These are phyloP conservation scores for Zelostemma sp. DNA, from an alignment of 1,140 invertebrate species.

Conservation along the genomic window DNA sequence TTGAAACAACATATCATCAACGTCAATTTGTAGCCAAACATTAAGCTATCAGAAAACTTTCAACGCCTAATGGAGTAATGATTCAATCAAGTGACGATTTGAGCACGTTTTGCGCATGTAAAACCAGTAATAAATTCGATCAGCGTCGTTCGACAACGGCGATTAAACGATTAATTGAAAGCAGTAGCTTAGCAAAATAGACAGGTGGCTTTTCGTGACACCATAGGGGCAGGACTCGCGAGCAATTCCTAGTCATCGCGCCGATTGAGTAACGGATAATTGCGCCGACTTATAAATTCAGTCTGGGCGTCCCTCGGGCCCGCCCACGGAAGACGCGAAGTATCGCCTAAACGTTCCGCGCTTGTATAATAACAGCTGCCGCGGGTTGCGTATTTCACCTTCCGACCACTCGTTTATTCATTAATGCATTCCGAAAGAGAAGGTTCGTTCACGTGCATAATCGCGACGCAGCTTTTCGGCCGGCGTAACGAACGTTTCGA, in stretches of 20 bases:
- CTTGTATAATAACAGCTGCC: constrained; percentile 33
- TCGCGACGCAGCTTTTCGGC: no score
- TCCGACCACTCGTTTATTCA: constrained; percentile 44
- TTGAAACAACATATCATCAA: not conserved
- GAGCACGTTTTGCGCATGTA: constrained; percentile 23
- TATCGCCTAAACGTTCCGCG: constrained; percentile 51
- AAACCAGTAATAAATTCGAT: constrained; percentile 36
- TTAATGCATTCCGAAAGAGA: constrained; percentile 42
- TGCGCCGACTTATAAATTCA: constrained; percentile 58
- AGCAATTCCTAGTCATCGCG: constrained; percentile 30
- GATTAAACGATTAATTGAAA: constrained; percentile 53
- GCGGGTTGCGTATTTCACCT: constrained; percentile 40
- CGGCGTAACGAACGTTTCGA: no score
- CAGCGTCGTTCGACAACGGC: constrained; percentile 5
- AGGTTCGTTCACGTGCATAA: constrained; percentile 29
- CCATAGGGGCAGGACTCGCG: constrained; percentile 8
- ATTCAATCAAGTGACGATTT: constrained; percentile 27
- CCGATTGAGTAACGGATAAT: constrained; percentile 55
- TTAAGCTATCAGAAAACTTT: constrained; percentile 3
- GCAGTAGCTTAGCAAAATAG: constrained; percentile 30
- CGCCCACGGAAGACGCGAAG: constrained; percentile 50
- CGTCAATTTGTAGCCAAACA: not conserved
- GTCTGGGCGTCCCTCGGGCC: constrained; percentile 46
- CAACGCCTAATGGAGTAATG: constrained; percentile 22
- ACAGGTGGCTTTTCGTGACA: constrained; percentile 17